Percentiles rank a stretch among this genome's conserved stretches.
phyloP scores from a whole-genome alignment of 23 tunicate species.

The Aplidium turbinatum region DNA sequence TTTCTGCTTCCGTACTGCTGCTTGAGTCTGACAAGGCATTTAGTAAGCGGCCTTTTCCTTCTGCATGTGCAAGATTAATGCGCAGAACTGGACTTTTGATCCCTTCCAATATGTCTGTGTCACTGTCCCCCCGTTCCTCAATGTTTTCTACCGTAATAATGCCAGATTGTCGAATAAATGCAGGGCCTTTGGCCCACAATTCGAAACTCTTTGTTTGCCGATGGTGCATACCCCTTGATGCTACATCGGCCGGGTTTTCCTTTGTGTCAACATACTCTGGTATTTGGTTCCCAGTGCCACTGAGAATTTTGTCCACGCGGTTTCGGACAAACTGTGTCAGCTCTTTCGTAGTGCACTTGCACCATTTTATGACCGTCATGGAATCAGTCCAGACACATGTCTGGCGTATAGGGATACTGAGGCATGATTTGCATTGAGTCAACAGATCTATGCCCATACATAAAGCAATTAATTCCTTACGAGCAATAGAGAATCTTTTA shows the following conservation, averaged over 20 bases:
- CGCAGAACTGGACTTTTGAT: neutral
- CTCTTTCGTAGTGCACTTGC: conserved; percentile 3
- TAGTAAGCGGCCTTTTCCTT: neutral
- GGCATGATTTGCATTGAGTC: neutral
- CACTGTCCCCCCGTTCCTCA: neutral
- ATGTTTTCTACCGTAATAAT: neutral
- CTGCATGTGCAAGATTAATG: neutral
- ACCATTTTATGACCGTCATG: conserved; percentile 15
- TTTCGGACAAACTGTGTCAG: conserved; percentile 22
- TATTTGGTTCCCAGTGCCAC: neutral
- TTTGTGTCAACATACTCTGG: neutral
- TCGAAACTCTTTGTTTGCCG: neutral
- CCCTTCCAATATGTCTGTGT: neutral
- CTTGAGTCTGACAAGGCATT: neutral
- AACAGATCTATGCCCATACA: conserved; percentile 16
- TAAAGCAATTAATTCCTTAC: conserved; percentile 15
- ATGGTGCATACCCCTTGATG: neutral
- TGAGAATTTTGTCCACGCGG: conserved; percentile 4
- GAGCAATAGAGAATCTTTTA: conserved; percentile 11
- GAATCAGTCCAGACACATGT: conserved; percentile 9
- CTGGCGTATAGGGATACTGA: neutral
- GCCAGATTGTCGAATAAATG: neutral
- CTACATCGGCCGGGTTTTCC: conserved; percentile 20
- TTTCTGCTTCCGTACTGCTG: conserved; percentile 7
- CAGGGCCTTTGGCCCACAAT: conserved; percentile 5